Base-by-base conservation (phyloP, 2,113 vertebrate species). In the Forbesichthys papilliferus region DNA sequence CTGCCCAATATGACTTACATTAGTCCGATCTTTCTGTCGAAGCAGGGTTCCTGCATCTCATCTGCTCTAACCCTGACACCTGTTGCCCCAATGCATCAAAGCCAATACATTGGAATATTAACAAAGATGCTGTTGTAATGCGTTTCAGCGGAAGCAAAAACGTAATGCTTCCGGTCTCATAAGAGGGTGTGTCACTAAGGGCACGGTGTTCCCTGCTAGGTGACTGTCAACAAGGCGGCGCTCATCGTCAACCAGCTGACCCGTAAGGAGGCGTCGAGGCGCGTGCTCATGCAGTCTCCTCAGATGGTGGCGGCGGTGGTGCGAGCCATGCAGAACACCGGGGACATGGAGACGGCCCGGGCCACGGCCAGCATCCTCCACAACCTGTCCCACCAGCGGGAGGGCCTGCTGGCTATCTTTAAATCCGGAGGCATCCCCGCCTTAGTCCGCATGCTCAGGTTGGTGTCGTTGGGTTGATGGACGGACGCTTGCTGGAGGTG, bases 181-280 rank as follows among this genome's bases (percentile, higher is more conserved):
- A 27, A 27, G 27, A 27, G 27, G 27, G 27, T 3, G 27, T 27
- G 27, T 27, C 27, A 27, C 27, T 27, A 27, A 27, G 27, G 27
- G 27, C 27, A 3, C 33, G 46, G 27, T 34, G 1, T 52, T 6
- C 13, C 51, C 6, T 5, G 0, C 58, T 75, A 98, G 96, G 93
- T 95, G 74, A 96, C 98, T 14, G 96, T 98, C 79, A 94, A 93
- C 90, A 98, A 98, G 85, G 96, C 97, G 0, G 95, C 97, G 12
- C 96, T 96, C 95, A 98, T 99, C 0, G 97, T 98, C 64, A 98
- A 98, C 93, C 97, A 98, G 90, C 93, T 99, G 8, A 96, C 95
- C 0, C 95, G 93, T 75, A 98, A 98, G 89, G 97, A 98, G 74
- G 96, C 97, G 0, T 98, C 97, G 0, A 94, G 96, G 5, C 94